These are phyloP conservation scores for Rhagium mordax DNA, from an alignment of 2,888 invertebrate species.

Conservation along the genomic window DNA sequence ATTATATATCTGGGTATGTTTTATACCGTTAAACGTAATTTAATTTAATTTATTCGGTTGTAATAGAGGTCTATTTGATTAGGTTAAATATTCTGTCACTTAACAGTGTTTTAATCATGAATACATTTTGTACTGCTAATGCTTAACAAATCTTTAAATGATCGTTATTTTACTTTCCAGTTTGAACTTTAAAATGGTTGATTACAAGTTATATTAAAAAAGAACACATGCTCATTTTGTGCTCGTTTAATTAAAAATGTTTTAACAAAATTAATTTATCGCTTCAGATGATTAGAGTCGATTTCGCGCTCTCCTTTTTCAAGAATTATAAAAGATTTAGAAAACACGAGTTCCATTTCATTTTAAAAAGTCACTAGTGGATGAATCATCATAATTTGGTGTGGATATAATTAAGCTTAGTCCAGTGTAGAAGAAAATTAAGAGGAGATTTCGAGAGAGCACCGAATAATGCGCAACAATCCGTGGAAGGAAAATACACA, in stretches of 20 bases:
- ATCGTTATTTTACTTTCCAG: no score
- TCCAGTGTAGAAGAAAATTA: conserved; percentile 33
- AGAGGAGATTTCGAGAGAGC: conserved; percentile 31
- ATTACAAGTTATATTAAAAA: background rate
- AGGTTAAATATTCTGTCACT: no score
- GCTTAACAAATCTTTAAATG: no score
- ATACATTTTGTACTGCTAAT: no score
- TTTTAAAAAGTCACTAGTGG: background rate
- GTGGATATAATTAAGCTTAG: conserved; percentile 29
- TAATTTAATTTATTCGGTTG: no score
- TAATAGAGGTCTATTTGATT: no score
- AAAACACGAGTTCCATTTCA: conserved; percentile 5
- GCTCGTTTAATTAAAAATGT: background rate
- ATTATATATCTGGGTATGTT: no score
- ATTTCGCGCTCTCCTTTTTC: background rate
- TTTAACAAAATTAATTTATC: background rate
- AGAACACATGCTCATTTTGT: background rate
- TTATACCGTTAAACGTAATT: no score
- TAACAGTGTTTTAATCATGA: no score
- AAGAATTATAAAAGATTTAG: background rate
- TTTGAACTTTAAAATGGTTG: no score
- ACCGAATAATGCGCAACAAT: conserved; percentile 40
- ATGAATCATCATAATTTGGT: conserved; percentile 13
- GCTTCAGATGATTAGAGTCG: background rate
- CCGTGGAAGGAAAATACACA: conserved; percentile 61